Evolutionary conservation across 2,113 vertebrate genomes (phyloP).

Genomic region (Bothrops jararaca): DNA sequence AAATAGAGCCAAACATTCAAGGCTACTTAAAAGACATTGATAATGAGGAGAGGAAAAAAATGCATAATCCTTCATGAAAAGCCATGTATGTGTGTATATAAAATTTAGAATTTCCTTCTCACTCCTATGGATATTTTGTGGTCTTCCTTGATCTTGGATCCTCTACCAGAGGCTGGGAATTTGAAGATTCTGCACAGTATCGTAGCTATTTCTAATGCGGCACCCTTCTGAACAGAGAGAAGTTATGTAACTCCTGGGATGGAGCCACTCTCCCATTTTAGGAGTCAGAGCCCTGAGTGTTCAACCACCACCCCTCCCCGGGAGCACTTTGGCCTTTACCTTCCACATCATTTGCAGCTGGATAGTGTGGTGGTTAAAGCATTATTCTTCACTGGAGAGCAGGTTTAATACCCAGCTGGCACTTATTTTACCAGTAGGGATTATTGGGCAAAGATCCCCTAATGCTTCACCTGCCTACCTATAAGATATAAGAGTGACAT

Average conservation of each 20-base stretch:
- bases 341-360: no score
- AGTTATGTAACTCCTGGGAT: no score
- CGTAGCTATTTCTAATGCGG: not conserved
- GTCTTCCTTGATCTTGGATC: not conserved
- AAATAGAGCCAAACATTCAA: not conserved
- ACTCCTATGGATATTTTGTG: not conserved
- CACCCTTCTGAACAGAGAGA: no score
- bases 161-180: not conserved
- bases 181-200: not conserved
- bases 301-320: no score
- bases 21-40: not conserved
- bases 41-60: not conserved
- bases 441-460: no score
- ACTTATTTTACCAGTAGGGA: no score
- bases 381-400: no score
- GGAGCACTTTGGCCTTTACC: no score
- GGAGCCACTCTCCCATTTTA: no score
- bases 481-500: not conserved
- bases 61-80: not conserved
- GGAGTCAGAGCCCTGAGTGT: no score
- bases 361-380: no score
- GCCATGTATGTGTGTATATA: not conserved
- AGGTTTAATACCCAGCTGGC: no score
- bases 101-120: not conserved
- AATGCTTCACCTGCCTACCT: not conserved